Conservation (phyloP, 2,888 invertebrate genomes). For the Geophilus truncorum region DNA sequence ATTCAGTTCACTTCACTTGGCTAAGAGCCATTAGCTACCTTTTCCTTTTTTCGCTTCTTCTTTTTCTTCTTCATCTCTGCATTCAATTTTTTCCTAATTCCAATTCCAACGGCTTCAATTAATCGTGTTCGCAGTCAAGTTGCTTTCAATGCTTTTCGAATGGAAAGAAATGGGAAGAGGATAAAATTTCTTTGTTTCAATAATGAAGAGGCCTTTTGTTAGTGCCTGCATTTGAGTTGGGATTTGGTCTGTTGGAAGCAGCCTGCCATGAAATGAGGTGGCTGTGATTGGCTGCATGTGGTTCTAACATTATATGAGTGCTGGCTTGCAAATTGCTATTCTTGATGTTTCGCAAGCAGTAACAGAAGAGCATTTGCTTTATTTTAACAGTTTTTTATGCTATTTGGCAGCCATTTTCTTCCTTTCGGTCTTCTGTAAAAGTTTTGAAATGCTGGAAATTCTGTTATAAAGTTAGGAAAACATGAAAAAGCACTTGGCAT, state of each 20-base stretch:
- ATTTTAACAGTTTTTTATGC: no score
- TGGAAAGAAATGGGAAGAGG: not conserved
- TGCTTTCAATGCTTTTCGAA: not conserved
- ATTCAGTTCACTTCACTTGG: not conserved
- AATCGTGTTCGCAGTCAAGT: not conserved
- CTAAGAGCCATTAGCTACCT: not conserved
- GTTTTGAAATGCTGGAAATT: no score
- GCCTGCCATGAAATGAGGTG: not conserved
- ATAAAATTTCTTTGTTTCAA: not conserved
- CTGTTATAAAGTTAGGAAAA: no score
- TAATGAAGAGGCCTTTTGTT: not conserved
- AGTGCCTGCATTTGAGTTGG: not conserved
- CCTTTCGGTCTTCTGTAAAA: no score
- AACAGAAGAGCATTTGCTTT: no score
- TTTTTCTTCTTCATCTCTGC: not conserved
- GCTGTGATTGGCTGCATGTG: not conserved
- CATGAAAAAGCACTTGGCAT: no score
- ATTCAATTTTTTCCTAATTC: not conserved
- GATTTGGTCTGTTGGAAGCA: not conserved
- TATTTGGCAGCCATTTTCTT: no score
- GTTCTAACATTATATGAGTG: no score
- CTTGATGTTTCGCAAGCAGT: no score
- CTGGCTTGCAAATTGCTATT: no score
- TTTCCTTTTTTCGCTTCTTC: not conserved
- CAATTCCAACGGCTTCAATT: not conserved